A percentile compares a stretch with the other conserved stretches of the same genome.
These are phyloP conservation scores for Lithophane semibrunnea DNA, from an alignment of 2,888 invertebrate genomes.

Conservation along the genomic window DNA sequence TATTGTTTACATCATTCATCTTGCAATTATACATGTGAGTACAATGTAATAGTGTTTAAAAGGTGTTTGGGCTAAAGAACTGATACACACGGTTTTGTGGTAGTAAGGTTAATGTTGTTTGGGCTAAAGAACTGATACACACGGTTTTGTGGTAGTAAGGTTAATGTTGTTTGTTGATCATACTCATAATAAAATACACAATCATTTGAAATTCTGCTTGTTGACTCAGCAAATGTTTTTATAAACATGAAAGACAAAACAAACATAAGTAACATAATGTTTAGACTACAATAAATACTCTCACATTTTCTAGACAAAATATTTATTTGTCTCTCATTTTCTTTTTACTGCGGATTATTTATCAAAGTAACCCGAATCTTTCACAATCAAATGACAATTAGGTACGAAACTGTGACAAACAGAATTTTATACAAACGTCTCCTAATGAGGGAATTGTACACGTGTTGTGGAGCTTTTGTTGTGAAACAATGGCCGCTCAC, in stretches of 20 bases:
- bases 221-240: conserved; percentile 12
- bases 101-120: not conserved
- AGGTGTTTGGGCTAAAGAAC: no score
- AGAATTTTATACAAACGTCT: conserved; percentile 54
- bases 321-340: conserved; percentile 2
- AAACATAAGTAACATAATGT: conserved; percentile 10
- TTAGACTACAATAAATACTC: not conserved
- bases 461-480: conserved; percentile 50
- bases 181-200: not conserved
- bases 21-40: no score
- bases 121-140: no score
- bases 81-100: no score
- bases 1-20: no score
- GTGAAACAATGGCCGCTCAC: conserved; percentile 49
- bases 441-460: conserved; percentile 65
- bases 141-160: no score
- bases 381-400: conserved; percentile 52
- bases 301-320: not conserved
- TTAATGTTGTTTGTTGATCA: not conserved
- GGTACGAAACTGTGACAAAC: conserved; percentile 51
- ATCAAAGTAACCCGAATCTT: conserved; percentile 43
- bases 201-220: not conserved
- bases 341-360: conserved; percentile 16
- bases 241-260: not conserved
- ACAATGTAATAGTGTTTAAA: no score